These are phyloP conservation scores for Bergia puertoricense DNA, from an alignment of 92 coral and sea anemone genomes.

Conservation along the genomic window DNA sequence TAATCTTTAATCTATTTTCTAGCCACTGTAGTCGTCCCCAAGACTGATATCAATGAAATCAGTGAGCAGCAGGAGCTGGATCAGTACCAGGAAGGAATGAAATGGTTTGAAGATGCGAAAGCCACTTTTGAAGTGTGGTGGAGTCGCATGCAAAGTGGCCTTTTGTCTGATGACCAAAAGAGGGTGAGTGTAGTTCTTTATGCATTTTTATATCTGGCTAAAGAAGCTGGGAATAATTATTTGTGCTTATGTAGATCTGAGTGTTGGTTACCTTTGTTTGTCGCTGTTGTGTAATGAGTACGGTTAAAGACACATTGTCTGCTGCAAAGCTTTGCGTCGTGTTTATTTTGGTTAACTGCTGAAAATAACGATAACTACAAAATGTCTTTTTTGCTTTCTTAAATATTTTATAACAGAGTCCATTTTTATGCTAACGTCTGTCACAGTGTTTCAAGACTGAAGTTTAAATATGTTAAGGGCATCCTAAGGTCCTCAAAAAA, in stretches of 20 bases:
- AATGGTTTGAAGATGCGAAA: constrained; percentile 93
- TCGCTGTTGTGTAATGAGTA: no score
- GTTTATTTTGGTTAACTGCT: no score
- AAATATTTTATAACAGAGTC: no score
- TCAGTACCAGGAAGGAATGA: constrained; percentile 88
- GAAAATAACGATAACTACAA: no score
- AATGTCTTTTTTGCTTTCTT: no score
- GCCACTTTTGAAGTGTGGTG: constrained; percentile 79
- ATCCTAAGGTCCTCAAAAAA: no score
- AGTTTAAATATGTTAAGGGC: no score
- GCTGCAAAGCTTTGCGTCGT: no score
- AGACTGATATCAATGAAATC: constrained; percentile 71
- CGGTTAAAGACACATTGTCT: no score
- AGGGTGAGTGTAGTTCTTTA: constrained; percentile 61
- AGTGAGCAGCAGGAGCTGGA: constrained; percentile 93
- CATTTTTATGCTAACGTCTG: no score
- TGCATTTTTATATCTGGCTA: background rate
- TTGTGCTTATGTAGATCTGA: background rate
- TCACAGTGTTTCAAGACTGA: no score
- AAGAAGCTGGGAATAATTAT: background rate
- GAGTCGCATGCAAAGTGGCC: constrained; percentile 59
- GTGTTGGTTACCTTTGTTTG: no score
- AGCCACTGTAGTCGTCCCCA: constrained; percentile 82
- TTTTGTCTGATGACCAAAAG: constrained; percentile 68
- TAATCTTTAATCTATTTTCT: background rate